These are phyloP conservation scores for Bombus huntii DNA, from an alignment of 1,140 invertebrate species.

Conservation along the genomic window DNA sequence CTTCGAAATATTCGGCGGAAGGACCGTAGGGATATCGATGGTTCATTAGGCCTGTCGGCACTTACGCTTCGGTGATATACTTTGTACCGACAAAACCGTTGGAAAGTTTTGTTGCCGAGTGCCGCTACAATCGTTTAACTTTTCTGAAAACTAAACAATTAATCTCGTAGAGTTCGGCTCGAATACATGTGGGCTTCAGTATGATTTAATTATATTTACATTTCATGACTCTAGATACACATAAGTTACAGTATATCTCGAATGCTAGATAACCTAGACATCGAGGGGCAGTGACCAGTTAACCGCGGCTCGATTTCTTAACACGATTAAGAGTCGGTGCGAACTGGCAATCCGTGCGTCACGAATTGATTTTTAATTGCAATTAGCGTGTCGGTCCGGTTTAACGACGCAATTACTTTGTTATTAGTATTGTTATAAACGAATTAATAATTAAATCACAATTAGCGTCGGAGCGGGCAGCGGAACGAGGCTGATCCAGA, in stretches of 20 bases:
- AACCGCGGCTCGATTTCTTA: background rate
- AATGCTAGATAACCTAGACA: background rate
- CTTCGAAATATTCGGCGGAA: too few species aligned
- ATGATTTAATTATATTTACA: too few species aligned
- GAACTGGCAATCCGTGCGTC: background rate
- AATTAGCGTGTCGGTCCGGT: background rate
- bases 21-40: too few species aligned
- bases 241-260: background rate
- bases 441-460: constrained; percentile 49
- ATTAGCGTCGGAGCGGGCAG: constrained; percentile 3
- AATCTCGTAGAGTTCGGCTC: too few species aligned
- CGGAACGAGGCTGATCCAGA: background rate
- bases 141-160: too few species aligned
- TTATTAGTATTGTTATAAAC: constrained; percentile 47
- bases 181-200: too few species aligned
- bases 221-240: too few species aligned
- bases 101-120: too few species aligned
- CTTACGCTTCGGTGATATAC: too few species aligned
- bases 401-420: constrained; percentile 14
- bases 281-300: background rate
- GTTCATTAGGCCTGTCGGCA: too few species aligned
- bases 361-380: constrained; percentile 31
- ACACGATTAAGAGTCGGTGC: background rate
- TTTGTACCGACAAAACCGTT: too few species aligned
- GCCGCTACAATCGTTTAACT: background rate